Percentiles rank a stretch among this genome's conserved stretches.
These are phyloP conservation scores for Motacilla tschutschensis DNA, from an alignment of 2,113 vertebrate genomes.

Conservation along the genomic window DNA sequence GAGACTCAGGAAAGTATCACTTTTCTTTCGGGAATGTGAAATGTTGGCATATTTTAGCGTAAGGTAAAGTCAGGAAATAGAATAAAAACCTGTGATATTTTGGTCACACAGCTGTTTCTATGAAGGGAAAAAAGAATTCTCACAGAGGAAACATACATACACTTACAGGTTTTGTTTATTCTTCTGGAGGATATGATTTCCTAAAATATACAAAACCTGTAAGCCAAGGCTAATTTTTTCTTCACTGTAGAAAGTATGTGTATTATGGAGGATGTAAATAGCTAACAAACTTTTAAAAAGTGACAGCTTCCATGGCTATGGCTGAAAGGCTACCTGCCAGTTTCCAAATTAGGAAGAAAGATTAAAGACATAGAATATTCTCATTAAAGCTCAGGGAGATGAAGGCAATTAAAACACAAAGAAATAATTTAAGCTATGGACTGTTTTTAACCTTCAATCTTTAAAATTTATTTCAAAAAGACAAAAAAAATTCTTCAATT, in stretches of 20 bases:
- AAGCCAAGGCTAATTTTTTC: not conserved
- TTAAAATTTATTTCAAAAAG: not conserved
- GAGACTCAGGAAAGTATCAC: not conserved
- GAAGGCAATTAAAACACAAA: not conserved
- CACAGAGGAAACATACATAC: not conserved
- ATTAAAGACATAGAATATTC: not conserved
- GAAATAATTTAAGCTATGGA: not conserved
- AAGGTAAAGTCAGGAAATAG: not conserved
- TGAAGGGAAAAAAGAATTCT: not conserved
- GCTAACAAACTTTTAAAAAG: not conserved
- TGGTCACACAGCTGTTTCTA: not conserved
- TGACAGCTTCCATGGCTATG: not conserved
- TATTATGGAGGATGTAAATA: not conserved
- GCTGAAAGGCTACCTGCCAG: not conserved
- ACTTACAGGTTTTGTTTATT: not conserved
- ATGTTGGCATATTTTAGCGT: not conserved
- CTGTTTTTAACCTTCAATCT: not conserved
- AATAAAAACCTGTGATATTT: not conserved
- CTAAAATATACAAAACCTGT: constrained; percentile 15
- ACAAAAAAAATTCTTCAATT: not conserved
- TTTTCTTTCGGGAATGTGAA: not conserved
- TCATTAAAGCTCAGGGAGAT: not conserved
- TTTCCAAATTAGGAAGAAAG: not conserved
- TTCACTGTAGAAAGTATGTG: not conserved
- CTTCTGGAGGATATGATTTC: constrained; percentile 13